Conservation (phyloP, 2,797 vertebrate genomes). For the Gila robusta region DNA sequence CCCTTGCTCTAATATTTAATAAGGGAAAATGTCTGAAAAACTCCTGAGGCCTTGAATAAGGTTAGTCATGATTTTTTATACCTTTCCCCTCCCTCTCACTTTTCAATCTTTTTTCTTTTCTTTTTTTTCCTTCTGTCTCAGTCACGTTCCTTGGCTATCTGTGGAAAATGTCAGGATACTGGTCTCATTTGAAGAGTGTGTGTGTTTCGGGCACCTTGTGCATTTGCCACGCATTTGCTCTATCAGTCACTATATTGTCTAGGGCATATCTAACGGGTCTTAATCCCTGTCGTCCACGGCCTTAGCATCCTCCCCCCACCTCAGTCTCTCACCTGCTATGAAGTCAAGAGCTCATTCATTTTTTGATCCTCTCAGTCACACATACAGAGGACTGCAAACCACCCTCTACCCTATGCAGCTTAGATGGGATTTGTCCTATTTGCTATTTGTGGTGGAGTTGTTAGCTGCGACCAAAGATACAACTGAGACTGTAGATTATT, state of each 20-base stretch:
- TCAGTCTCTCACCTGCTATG: slow-evolving; percentile 18
- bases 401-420: not conserved
- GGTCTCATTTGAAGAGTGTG: slow-evolving; percentile 25
- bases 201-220: slow-evolving; percentile 2
- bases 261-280: slow-evolving; percentile 42
- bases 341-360: slow-evolving; percentile 23
- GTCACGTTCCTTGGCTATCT: slow-evolving; percentile 43
- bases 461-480: not conserved
- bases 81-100: slow-evolving; percentile 11
- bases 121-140: slow-evolving; percentile 2
- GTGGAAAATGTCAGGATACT: slow-evolving; percentile 45
- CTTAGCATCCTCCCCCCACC: slow-evolving; percentile 19
- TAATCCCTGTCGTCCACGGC: slow-evolving; percentile 49
- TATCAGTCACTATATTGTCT: slow-evolving; percentile 53
- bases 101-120: slow-evolving; percentile 7
- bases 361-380: slow-evolving; percentile 22
- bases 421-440: not conserved
- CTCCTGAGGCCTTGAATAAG: slow-evolving; percentile 60
- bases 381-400: not conserved
- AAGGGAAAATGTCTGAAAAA: slow-evolving; percentile 61
- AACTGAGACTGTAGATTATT: not conserved
- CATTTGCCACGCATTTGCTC: slow-evolving; percentile 53
- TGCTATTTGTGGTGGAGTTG: not conserved
- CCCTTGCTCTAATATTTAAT: slow-evolving; percentile 60
- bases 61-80: slow-evolving; percentile 44